A percentile compares a stretch with the other conserved stretches of the same genome.
Conservation (phyloP, 2,113 vertebrate species). For the Phoxinus phoxinus region DNA sequence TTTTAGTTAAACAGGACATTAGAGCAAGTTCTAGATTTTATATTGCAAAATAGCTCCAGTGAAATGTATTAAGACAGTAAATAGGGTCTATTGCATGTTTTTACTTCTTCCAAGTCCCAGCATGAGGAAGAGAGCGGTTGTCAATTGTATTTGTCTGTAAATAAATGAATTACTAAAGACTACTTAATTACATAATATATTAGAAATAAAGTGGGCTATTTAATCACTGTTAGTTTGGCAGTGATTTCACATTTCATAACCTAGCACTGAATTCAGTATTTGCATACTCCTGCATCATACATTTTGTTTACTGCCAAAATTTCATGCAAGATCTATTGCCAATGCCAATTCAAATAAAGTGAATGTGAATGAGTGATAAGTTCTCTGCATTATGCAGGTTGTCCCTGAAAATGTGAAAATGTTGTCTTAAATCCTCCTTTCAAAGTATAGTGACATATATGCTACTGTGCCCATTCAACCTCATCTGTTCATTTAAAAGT, state of each 20-base stretch:
- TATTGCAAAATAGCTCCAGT: neutral
- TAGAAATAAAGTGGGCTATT: neutral
- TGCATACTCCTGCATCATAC: neutral
- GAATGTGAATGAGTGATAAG: no score
- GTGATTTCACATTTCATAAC: neutral
- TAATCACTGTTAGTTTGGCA: neutral
- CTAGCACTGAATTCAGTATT: neutral
- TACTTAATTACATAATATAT: neutral
- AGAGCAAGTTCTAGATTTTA: neutral
- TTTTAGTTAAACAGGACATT: neutral
- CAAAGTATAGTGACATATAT: no score
- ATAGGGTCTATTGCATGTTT: neutral
- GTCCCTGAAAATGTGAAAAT: no score
- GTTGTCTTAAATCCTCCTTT: no score
- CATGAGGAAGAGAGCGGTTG: neutral
- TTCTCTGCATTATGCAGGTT: no score
- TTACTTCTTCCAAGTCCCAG: neutral
- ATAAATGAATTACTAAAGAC: neutral
- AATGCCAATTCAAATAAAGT: no score
- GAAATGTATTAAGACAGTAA: neutral
- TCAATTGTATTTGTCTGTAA: slow-evolving; percentile 2
- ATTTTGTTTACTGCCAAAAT: neutral
- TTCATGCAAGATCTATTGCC: no score
- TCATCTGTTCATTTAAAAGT: no score
- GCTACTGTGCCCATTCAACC: no score